Conservation (phyloP, 2,888 invertebrate genomes). For the Lasioglossum pauxillum region DNA sequence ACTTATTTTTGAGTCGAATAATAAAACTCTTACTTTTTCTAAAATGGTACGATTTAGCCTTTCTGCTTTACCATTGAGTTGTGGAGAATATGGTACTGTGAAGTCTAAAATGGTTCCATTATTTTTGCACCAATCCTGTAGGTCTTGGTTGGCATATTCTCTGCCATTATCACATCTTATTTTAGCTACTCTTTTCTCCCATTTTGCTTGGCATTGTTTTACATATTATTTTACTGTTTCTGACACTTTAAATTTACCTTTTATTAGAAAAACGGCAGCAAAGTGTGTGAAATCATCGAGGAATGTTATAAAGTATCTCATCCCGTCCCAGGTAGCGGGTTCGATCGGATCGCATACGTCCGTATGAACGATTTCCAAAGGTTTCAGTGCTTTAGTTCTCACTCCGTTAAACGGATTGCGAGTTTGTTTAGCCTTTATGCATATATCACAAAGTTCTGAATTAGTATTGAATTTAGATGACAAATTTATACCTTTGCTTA, state of each 20-base stretch:
- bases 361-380: too few species aligned
- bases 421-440: too few species aligned
- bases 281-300: too few species aligned
- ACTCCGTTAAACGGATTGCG: too few species aligned
- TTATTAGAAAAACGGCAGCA: neutral
- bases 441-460: too few species aligned
- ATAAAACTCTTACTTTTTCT: constrained; percentile 19
- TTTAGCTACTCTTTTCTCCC: constrained; percentile 45
- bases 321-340: too few species aligned
- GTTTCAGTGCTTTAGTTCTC: too few species aligned
- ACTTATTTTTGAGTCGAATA: neutral
- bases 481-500: too few species aligned
- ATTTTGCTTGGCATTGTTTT: constrained; percentile 54
- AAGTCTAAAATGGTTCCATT: constrained; percentile 5
- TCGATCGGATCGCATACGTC: too few species aligned
- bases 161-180: constrained; percentile 43
- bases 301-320: too few species aligned
- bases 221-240: constrained; percentile 31
- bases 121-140: constrained; percentile 23
- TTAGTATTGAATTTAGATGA: too few species aligned
- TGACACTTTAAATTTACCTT: neutral
- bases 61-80: constrained; percentile 44
- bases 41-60: constrained; percentile 23
- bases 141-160: constrained; percentile 17
- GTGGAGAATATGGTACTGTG: constrained; percentile 27